Evolutionary conservation across 2,113 vertebrate genomes (phyloP), one percentile per base, ranked within the genome.

Genomic region (Chitala chitala): DNA sequence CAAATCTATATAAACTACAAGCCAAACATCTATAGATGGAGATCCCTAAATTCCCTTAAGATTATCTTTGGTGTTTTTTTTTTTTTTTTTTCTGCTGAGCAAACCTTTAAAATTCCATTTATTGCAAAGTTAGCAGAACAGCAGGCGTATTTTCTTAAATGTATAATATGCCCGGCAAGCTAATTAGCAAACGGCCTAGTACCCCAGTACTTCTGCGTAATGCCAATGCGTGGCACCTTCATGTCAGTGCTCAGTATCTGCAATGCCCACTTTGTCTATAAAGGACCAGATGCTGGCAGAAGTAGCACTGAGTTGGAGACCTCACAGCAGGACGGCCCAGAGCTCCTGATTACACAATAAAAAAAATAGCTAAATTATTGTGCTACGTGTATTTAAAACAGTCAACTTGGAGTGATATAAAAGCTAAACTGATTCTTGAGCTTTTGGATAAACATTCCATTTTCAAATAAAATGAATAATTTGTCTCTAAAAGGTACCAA

Each of bases 11-110:
- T 82, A 81, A 91, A 88, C 84, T 82, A 84, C 69, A 84, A 90
- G 86, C 87, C 88, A 86, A 89, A 90, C 86, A 89, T 89, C 85
- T 87, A 89, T 89, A 89, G 85, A 88, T 87, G 86, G 87, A 89
- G 87, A 88, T 87, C 85, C 86, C 86, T 88, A 84, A 88, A 90
- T 85, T 80, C 88, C 88, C 87, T 65, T 81, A 74, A 88, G 89
- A 90, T 82, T 80, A 78, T 84, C 84, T 81, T 78, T 82, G 84
- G 81, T 83, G 83, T 71, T 78, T 86, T n/a, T n/a, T n/a, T n/a
- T n/a, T n/a, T n/a, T n/a, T n/a, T n/a, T n/a, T n/a, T n/a, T 87
- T 88, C 78, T 87, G 82, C 83, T 81, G 82, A 72, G 87, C 83
- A 82, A 82, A 85, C 83, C 36, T 65, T 38, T 17, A 38, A 65